These are phyloP conservation scores for Psylliodes chrysocephalus DNA, from an alignment of 2,888 invertebrate species.

Conservation along the genomic window DNA sequence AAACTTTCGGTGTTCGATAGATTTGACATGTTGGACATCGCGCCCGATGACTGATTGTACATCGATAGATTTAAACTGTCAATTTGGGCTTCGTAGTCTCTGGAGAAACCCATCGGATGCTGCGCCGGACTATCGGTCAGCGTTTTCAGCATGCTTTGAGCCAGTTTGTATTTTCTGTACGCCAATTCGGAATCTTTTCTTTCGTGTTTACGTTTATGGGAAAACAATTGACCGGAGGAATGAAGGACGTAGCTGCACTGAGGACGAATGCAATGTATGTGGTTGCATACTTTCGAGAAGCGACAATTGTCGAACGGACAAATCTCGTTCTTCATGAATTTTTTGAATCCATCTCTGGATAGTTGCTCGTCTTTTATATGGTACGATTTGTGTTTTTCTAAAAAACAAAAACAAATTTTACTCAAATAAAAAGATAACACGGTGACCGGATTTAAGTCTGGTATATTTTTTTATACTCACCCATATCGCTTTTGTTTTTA, in stretches of 20 bases:
- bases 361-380: conserved; percentile 97
- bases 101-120: conserved; percentile 55
- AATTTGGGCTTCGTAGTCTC: conserved; percentile 65
- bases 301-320: conserved; percentile 93
- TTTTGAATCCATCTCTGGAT: conserved; percentile 96
- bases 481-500: conserved; percentile 99
- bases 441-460: too few species aligned
- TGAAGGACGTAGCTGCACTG: conserved; percentile 96
- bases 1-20: conserved; percentile 65
- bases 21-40: conserved; percentile 55
- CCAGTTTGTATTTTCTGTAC: conserved; percentile 79
- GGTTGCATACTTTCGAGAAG: conserved; percentile 95
- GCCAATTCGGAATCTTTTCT: conserved; percentile 91
- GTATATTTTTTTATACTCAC: conserved; percentile 68
- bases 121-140: conserved; percentile 69
- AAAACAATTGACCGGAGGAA: conserved; percentile 95
- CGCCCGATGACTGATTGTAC: conserved; percentile 54
- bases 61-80: conserved; percentile 60
- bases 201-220: conserved; percentile 98
- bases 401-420: conserved; percentile 48
- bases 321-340: conserved; percentile 96
- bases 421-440: too few species aligned
- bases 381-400: conserved; percentile 98
- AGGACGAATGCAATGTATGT: conserved; percentile 96
- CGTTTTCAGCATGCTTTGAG: conserved; percentile 70